Evolutionary conservation across 2,888 invertebrate genomes (phyloP).

Genomic region (Caenorhabditis wallacei): DNA sequence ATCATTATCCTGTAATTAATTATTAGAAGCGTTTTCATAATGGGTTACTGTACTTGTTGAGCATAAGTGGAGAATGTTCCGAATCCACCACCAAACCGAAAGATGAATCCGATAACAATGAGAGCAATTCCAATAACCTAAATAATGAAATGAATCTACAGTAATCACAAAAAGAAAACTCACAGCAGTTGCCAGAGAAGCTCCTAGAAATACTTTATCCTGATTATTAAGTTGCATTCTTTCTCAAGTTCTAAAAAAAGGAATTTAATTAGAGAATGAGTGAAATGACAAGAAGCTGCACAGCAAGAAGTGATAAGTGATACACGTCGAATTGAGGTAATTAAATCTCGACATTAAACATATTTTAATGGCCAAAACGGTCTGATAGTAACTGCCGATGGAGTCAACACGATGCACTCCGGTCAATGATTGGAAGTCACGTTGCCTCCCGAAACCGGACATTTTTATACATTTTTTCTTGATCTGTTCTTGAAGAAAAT

Average conservation of each 20-base stretch:
- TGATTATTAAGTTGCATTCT: conserved; percentile 51
- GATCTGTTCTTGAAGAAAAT: not conserved
- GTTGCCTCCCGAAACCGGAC: conserved; percentile 36
- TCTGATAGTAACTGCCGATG: conserved; percentile 29
- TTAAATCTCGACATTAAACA: conserved; percentile 58
- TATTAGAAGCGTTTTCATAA: not conserved
- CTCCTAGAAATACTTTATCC: conserved; percentile 66
- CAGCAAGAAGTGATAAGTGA: conserved; percentile 33
- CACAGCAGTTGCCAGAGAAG: conserved; percentile 61
- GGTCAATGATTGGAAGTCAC: conserved; percentile 43
- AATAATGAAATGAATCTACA: not conserved
- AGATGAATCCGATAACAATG: conserved; percentile 69
- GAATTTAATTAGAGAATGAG: conserved; percentile 16
- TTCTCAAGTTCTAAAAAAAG: not conserved
- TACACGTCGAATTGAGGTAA: conserved; percentile 46
- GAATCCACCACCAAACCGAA: conserved; percentile 71
- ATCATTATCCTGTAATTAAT: conserved; percentile 64
- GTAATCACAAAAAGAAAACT: conserved; percentile 12
- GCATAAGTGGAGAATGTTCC: conserved; percentile 67
- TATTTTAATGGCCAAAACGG: conserved; percentile 51
- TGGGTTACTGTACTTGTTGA: conserved; percentile 49
- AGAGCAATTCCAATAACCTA: conserved; percentile 67
- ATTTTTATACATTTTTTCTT: conserved; percentile 3
- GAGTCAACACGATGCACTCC: conserved; percentile 32
- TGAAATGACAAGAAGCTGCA: conserved; percentile 47